phyloP scores from a whole-genome alignment of 2,888 invertebrate species.

The Drosophila stalkeri region DNA sequence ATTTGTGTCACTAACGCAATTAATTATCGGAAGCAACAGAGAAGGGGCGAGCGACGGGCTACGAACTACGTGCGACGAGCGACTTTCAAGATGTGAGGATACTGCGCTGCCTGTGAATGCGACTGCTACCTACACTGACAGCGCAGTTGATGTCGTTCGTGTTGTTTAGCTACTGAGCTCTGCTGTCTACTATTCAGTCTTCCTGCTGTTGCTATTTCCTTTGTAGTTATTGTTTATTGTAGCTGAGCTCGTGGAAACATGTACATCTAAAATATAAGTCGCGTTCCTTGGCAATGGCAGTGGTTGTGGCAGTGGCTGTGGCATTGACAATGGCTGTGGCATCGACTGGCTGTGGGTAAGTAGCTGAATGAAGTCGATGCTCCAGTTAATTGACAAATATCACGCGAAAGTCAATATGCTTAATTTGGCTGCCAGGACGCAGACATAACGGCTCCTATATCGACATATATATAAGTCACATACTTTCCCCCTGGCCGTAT shows the following conservation, averaged over 20 bases:
- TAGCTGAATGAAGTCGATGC: conserved; percentile 13
- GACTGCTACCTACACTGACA: background rate
- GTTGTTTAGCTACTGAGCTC: background rate
- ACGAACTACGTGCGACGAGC: background rate
- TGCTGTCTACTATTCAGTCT: background rate
- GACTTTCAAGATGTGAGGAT: conserved; percentile 1
- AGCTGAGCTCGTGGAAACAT: conserved; percentile 13
- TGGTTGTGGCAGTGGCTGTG: background rate
- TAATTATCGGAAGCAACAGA: conserved; percentile 45
- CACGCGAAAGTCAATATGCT: background rate
- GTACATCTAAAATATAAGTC: conserved; percentile 27
- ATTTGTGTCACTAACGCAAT: conserved; percentile 74
- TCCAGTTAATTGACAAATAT: conserved; percentile 24
- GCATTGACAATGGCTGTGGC: background rate
- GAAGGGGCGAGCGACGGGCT: background rate
- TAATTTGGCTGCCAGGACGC: background rate
- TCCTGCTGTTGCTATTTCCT: background rate
- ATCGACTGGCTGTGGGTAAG: background rate
- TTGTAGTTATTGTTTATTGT: background rate
- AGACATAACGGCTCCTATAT: conserved; percentile 7
- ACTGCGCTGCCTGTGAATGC: conserved; percentile 5
- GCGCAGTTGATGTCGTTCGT: background rate
- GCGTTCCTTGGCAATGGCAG: conserved; percentile 4
- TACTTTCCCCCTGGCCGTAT: background rate
- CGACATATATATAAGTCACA: conserved; percentile 13